Base-by-base conservation (phyloP, 1,140 invertebrate genomes). In the Drosophila teissieri region DNA sequence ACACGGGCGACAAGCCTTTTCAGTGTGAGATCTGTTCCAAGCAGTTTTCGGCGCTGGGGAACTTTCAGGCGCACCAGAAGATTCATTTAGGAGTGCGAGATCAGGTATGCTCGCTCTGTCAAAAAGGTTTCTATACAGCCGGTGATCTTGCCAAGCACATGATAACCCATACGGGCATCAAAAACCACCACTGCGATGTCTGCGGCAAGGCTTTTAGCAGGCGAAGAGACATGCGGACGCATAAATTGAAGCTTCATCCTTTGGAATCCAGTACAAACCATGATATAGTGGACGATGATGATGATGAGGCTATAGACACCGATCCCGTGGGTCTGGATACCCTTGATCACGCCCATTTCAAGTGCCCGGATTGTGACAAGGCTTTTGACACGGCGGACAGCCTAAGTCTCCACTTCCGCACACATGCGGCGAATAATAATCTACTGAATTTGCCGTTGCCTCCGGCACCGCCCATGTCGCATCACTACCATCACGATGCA, bases 1-100 rank as follows among this genome's bases (percentile, higher is more conserved):
- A 98, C 75, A 96, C 96, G 8, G 96, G 96, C 4, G 95, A 96
- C 69, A 94, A 96, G 79, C 96, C 96, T 1, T 96, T 97, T 86
- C 95, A 96, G 57, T 98, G 97, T 92, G 96, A 97, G 88, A 94
- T 96, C 17, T 97, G 95, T 80, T 94, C 94, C 36, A 94, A 94
- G 85, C 93, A 92, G 73, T 94, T 94, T 79, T 93, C 94, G 4
- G 94, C 94, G 0, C 88, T 94, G 79, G 94, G 94, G 0, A 94
- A 94, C 85, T 93, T 94, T 67, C 93, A 94, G 55, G 93, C 94
- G 10, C 94, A 94, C 85, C 88, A 94, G 31, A 94, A 94, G 84
- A 94, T 94, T 53, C 94, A 94, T 44, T 92, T 92, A 6, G 94
- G 94, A 2, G 93, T 94, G 64, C 93, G 93, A 63, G 94, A 94